Percentiles rank a stretch among this genome's conserved stretches.
phyloP scores from a whole-genome alignment of 2,888 invertebrate genomes.

The Allolobophora icterica region DNA sequence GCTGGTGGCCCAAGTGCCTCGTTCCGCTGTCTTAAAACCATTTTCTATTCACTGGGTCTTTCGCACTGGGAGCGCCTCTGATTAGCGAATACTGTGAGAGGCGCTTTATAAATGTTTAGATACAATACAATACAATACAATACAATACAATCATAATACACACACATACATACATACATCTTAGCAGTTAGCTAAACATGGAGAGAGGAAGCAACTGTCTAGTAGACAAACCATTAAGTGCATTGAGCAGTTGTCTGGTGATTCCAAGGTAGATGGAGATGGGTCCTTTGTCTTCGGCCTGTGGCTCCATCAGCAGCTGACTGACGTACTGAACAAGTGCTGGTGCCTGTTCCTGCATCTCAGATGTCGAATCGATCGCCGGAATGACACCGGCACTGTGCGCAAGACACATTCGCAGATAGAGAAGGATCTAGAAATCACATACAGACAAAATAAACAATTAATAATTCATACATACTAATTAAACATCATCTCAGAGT shows the following conservation, averaged over 20 bases:
- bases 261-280: slow-evolving; percentile 58
- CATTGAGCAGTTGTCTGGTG: slow-evolving; percentile 66
- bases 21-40: too few relatives aligned
- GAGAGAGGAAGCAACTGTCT: background rate
- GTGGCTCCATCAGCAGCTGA: slow-evolving; percentile 73
- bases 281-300: slow-evolving; percentile 64
- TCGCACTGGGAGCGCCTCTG: too few relatives aligned
- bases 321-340: slow-evolving; percentile 59
- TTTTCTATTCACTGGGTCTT: too few relatives aligned
- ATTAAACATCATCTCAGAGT: background rate
- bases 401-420: slow-evolving; percentile 81
- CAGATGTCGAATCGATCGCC: slow-evolving; percentile 53
- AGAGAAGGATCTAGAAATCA: slow-evolving; percentile 75
- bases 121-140: too few relatives aligned
- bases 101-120: too few relatives aligned
- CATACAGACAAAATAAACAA: background rate
- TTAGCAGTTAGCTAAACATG: too few relatives aligned
- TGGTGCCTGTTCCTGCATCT: slow-evolving; percentile 59
- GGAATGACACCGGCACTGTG: slow-evolving; percentile 69
- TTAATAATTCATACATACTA: background rate
- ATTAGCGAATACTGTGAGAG: too few relatives aligned
- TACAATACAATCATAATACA: too few relatives aligned
- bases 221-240: slow-evolving; percentile 70
- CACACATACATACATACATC: background rate
- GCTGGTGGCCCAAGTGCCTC: too few relatives aligned